Base-by-base conservation (phyloP, 2,888 invertebrate species). In the Morpho achilles region DNA sequence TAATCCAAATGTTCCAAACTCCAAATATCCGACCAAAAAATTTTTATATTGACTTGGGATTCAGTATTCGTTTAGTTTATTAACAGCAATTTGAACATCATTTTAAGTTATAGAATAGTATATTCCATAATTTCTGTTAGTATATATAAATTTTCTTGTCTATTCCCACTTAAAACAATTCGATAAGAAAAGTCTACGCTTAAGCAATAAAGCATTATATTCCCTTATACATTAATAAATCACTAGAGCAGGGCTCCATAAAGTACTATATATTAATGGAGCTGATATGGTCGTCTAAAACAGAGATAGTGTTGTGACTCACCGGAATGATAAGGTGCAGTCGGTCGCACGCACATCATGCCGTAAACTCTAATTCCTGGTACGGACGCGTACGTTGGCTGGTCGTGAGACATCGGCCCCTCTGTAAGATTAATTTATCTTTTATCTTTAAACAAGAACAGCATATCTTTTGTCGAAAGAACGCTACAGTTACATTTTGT, bases 331-430 rank as follows among this genome's bases (percentile, higher is more conserved):
- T 82, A 84, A 60, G 80, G 72, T 32, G 87, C 67, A 41, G 80
- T 80, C 0, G 92, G 92, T 61, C 92, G 88, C 0, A 96, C 96
- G 77, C 97, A 97, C 94, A 97, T 96, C 97, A 98, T 98, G 49
- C 97, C 98, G 75, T 96, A 98, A 0, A 98, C 97, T 66, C 97
- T 92, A 65, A 98, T 97, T 1, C 97, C 97, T 3, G 97, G 97
- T 8, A 98, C 97, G 69, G 97, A 96, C 3, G 97, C 98, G 77
- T 98, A 98, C 0, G 97, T 96, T 9, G 98, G 97, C 77, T 97
- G 97, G 79, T 97, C 97, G 79, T 98, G 98, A 8, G 96, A 96
- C 94, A 97, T 96, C 55, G 98, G 98, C 9, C 97, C 98, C 89
- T 97, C 97, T 97, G 91, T 51, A 75, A 80, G 50, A 59, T 58